These are phyloP conservation scores for Plestiodon gilberti DNA, from an alignment of 2,113 vertebrate species.

Conservation along the genomic window DNA sequence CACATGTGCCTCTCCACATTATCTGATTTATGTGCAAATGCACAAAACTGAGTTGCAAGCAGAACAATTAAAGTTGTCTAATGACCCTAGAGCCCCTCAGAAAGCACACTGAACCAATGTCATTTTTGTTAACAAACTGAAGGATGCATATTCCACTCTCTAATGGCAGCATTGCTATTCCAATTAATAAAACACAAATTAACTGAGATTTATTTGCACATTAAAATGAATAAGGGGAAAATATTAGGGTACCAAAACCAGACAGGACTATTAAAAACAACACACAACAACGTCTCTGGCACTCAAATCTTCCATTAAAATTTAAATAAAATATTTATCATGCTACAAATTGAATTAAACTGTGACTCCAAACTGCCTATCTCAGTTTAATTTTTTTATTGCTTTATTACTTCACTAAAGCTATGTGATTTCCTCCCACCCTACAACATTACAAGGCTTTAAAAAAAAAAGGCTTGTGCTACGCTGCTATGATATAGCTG, in stretches of 20 bases:
- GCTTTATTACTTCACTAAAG: slow-evolving; percentile 26
- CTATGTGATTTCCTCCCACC: slow-evolving; percentile 4
- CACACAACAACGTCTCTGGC: neutral
- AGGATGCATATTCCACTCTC: neutral
- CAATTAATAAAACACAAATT: neutral
- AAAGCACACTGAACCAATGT: neutral
- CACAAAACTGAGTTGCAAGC: neutral
- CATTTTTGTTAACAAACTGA: slow-evolving; percentile 13
- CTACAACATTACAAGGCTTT: neutral
- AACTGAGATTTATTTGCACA: neutral
- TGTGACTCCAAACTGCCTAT: slow-evolving; percentile 5
- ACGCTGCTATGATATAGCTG: neutral
- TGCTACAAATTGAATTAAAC: slow-evolving; percentile 45
- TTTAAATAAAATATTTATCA: slow-evolving; percentile 51
- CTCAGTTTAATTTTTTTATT: slow-evolving; percentile 36
- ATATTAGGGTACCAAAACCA: neutral
- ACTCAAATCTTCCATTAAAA: slow-evolving; percentile 32
- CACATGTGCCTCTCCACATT: neutral
- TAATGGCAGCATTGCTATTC: neutral
- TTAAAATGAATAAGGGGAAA: neutral
- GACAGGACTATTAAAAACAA: neutral
- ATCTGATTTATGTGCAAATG: neutral
- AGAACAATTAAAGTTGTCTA: neutral
- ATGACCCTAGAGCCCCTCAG: neutral
- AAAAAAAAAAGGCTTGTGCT: neutral